Percentiles rank a stretch among this genome's conserved stretches.
These are phyloP conservation scores for Bombylius discolor DNA, from an alignment of 2,888 invertebrate species.

Conservation along the genomic window DNA sequence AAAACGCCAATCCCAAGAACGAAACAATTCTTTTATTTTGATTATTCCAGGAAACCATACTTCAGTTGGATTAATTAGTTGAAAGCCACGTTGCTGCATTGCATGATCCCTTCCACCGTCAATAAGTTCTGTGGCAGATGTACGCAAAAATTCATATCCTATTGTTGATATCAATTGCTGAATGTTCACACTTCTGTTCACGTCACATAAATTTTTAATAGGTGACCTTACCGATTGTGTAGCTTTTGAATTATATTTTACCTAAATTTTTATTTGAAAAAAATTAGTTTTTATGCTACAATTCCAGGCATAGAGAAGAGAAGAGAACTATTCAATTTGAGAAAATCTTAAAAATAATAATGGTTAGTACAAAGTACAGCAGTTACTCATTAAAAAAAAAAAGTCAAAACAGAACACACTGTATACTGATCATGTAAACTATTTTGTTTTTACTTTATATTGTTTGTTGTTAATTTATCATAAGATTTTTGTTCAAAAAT, in stretches of 20 bases:
- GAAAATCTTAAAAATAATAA: no score
- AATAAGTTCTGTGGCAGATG: slow-evolving; percentile 49
- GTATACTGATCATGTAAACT: no score
- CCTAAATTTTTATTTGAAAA: slow-evolving; percentile 35
- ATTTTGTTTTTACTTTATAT: not conserved
- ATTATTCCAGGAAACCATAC: slow-evolving; percentile 77
- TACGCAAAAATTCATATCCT: slow-evolving; percentile 72
- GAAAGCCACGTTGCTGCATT: slow-evolving; percentile 69
- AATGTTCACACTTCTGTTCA: slow-evolving; percentile 56
- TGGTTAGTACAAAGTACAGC: no score
- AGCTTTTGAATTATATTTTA: slow-evolving; percentile 70
- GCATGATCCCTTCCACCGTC: slow-evolving; percentile 62
- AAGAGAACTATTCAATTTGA: no score
- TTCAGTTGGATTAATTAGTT: slow-evolving; percentile 73
- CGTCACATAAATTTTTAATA: slow-evolving; percentile 69
- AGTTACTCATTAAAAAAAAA: no score
- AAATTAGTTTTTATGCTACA: no score
- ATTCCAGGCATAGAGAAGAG: no score
- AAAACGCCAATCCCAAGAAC: slow-evolving; percentile 78
- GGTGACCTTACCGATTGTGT: slow-evolving; percentile 71
- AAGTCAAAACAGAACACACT: no score
- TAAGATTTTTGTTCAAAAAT: not conserved
- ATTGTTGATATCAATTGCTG: slow-evolving; percentile 63
- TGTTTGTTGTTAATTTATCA: not conserved
- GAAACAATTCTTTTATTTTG: slow-evolving; percentile 52